A percentile compares a stretch with the other conserved stretches of the same genome.
Conservation (phyloP, 2,888 invertebrate species). For the Meiosimyza decipiens region DNA sequence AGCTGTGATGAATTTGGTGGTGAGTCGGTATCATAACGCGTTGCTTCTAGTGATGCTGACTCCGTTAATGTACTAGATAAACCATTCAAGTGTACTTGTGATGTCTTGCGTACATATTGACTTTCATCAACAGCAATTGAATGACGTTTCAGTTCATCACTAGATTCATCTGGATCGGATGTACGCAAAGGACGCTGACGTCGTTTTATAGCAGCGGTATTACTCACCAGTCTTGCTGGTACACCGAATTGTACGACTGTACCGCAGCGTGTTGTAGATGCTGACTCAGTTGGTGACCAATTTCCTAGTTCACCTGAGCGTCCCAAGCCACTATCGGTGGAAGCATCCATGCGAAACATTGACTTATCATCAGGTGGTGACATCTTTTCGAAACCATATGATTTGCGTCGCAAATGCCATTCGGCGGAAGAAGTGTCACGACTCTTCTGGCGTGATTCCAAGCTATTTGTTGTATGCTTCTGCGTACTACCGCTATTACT, state of each 20-base stretch:
- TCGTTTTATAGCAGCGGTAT: slow-evolving; percentile 24
- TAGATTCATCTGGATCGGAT: slow-evolving; percentile 36
- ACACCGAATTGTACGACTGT: slow-evolving; percentile 64
- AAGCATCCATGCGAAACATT: slow-evolving; percentile 74
- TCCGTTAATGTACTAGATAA: slow-evolving; percentile 14
- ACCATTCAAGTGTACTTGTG: slow-evolving; percentile 63
- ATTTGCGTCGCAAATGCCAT: slow-evolving; percentile 81
- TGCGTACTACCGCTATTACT: background rate
- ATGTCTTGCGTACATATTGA: slow-evolving; percentile 67
- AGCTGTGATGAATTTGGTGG: slow-evolving; percentile 24
- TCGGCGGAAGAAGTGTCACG: slow-evolving; percentile 68
- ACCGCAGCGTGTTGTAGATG: slow-evolving; percentile 45
- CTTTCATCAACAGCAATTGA: slow-evolving; percentile 72
- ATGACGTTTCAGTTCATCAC: slow-evolving; percentile 62
- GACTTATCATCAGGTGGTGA: slow-evolving; percentile 62
- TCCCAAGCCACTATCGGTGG: slow-evolving; percentile 81
- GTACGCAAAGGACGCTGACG: slow-evolving; percentile 10
- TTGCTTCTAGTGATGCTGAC: slow-evolving; percentile 10
- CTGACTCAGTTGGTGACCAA: slow-evolving; percentile 63
- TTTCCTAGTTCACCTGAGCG: slow-evolving; percentile 76
- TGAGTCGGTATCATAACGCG: slow-evolving; percentile 12
- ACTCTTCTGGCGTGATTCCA: slow-evolving; percentile 59
- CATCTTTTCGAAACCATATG: slow-evolving; percentile 79
- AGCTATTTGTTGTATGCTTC: slow-evolving; percentile 57
- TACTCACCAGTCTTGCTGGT: slow-evolving; percentile 25